A percentile compares a stretch with the other conserved stretches of the same genome.
phyloP scores from a whole-genome alignment of 2,888 invertebrate species.

The Hypsopygia costalis region DNA sequence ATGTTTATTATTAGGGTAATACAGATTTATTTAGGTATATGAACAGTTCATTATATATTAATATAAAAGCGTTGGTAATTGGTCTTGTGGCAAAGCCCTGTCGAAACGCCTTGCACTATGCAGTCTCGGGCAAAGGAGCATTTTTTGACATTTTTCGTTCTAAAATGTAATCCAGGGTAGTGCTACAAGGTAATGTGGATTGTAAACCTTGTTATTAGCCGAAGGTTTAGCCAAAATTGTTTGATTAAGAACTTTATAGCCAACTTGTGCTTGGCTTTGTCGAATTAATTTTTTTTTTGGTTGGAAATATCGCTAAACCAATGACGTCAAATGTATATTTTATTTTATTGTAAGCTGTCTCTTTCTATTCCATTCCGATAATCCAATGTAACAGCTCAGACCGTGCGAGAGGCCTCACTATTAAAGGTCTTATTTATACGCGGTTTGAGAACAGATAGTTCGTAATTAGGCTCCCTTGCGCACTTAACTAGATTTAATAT shows the following conservation, averaged over 20 bases:
- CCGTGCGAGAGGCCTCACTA: not conserved
- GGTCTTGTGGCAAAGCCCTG: not conserved
- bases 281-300: not conserved
- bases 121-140: too few relatives aligned
- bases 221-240: too few relatives aligned
- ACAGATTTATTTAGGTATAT: constrained; percentile 10
- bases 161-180: too few relatives aligned
- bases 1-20: constrained; percentile 19
- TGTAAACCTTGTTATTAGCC: too few relatives aligned
- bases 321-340: not conserved
- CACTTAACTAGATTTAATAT: not conserved
- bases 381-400: constrained; percentile 40
- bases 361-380: constrained; percentile 69
- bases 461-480: not conserved
- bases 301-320: not conserved
- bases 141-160: too few relatives aligned
- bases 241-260: too few relatives aligned
- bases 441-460: not conserved
- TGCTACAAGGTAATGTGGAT: too few relatives aligned
- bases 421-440: not conserved
- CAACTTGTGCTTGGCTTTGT: too few relatives aligned
- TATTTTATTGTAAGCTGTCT: constrained; percentile 41
- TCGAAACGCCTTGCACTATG: too few relatives aligned
- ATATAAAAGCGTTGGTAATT: constrained; percentile 1
- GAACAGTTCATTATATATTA: constrained; percentile 1